Evolutionary conservation across 2,797 vertebrate genomes (phyloP).

Genomic region (Mycteria americana): DNA sequence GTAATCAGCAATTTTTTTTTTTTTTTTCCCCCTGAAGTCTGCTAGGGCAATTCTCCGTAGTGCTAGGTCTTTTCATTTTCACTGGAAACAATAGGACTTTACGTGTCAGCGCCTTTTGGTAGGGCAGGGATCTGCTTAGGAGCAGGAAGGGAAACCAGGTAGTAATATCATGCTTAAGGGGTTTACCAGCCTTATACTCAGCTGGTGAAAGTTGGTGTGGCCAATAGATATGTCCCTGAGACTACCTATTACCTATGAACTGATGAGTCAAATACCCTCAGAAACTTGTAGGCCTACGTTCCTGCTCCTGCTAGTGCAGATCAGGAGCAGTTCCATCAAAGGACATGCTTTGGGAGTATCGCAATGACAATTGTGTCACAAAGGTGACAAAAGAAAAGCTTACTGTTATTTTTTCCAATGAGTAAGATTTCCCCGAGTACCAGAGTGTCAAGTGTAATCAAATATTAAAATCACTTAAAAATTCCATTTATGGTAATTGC

Average conservation of each 20-base stretch:
- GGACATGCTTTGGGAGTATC: accelerated
- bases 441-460: background rate
- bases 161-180: background rate
- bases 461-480: background rate
- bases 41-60: background rate
- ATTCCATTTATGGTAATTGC: background rate
- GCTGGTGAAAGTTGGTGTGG: background rate
- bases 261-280: background rate
- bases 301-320: background rate
- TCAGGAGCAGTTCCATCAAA: background rate
- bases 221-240: background rate
- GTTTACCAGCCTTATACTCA: background rate
- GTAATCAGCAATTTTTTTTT: background rate
- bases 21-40: background rate
- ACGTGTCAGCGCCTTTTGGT: background rate
- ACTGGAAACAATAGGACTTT: accelerated
- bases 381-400: background rate
- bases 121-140: background rate
- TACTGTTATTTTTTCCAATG: background rate
- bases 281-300: background rate
- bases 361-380: background rate
- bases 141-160: background rate
- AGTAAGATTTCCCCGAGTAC: background rate
- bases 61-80: accelerated
- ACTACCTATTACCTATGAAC: background rate